Evolutionary conservation across 2,113 vertebrate species (phyloP), one percentile per base, ranked within the genome.

Genomic region (Hippolais icterina): DNA sequence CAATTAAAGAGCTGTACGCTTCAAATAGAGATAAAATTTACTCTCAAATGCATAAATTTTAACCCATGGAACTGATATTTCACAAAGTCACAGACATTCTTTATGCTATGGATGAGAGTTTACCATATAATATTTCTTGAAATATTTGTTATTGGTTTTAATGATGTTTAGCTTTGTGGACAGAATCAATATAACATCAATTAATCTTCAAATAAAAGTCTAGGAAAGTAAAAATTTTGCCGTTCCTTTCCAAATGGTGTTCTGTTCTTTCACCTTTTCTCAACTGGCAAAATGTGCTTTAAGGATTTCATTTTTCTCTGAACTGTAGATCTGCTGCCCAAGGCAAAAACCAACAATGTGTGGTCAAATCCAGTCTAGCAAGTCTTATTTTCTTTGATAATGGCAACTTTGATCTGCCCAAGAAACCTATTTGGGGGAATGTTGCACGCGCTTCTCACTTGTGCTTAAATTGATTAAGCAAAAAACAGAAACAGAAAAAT

Each of bases 301-400:
- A 78, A 90, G 25, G 12, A 25, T 68, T 93, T 68, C 17, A 60
- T 80, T 94, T 84, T 47, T 76, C 61, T 75, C 82, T 90, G 82
- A 83, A 76, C 33, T 84, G 17, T 41, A 65, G 91, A 79, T 82
- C 81, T 84, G 15, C 49, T 93, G 87, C 77, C 81, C 65, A 91
- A 87, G 92, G 74, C 81, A 91, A 94, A 84, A 94, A 66, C 8
- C 15, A 89, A 54, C 20, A 74, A 60, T 47, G 18, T 29, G 20
- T 87, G 52, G 72, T 68, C 56, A 91, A 91, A 91, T 93, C 41
- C 50, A 61, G 44, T 61, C 77, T 7, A 60, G 12, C 7, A 76
- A 90, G n/a, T 49, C 66, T 53, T 83, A 76, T 49, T 93, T 76
- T 85, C 61, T 94, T 90, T 91, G 85, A 94, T 82, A 95, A 68